A percentile compares a stretch with the other conserved stretches of the same genome.
phyloP scores from a whole-genome alignment of 2,113 vertebrate species.

The human region DNA sequence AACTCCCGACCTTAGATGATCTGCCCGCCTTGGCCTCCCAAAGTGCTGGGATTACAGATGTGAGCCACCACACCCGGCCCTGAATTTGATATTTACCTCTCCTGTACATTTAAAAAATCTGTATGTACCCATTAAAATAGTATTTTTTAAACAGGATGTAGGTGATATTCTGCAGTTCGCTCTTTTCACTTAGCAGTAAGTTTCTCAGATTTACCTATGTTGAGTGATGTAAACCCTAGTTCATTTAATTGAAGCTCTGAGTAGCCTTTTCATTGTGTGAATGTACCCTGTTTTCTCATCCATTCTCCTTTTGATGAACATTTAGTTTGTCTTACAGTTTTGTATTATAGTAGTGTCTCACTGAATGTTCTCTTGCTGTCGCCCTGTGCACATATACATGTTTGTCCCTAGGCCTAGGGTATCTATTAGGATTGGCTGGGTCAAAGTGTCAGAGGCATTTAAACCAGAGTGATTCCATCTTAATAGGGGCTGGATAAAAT shows the following conservation, averaged over 20 bases:
- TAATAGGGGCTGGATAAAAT: too few relatives aligned
- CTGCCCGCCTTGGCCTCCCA: too few relatives aligned
- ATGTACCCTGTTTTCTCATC: neutral
- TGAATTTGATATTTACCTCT: neutral
- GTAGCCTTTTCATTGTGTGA: neutral
- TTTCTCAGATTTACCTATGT: neutral
- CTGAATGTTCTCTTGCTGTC: neutral
- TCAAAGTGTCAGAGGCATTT: neutral
- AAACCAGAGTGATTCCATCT: too few relatives aligned
- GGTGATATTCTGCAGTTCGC: neutral
- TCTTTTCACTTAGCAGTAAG: neutral
- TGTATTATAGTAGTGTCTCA: fast-evolving
- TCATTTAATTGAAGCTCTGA: neutral
- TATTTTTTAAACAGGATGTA: neutral
- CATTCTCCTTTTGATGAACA: neutral
- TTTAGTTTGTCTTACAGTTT: neutral
- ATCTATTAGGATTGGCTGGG: neutral
- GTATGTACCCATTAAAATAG: neutral
- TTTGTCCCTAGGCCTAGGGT: neutral
- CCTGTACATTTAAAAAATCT: neutral
- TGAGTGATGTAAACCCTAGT: too few relatives aligned
- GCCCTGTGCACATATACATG: neutral
- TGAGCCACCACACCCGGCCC: neutral
- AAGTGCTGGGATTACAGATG: too few relatives aligned
- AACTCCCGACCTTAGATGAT: too few relatives aligned